Conservation (phyloP, 2,113 vertebrate species). For the Atrichornis clamosus region DNA sequence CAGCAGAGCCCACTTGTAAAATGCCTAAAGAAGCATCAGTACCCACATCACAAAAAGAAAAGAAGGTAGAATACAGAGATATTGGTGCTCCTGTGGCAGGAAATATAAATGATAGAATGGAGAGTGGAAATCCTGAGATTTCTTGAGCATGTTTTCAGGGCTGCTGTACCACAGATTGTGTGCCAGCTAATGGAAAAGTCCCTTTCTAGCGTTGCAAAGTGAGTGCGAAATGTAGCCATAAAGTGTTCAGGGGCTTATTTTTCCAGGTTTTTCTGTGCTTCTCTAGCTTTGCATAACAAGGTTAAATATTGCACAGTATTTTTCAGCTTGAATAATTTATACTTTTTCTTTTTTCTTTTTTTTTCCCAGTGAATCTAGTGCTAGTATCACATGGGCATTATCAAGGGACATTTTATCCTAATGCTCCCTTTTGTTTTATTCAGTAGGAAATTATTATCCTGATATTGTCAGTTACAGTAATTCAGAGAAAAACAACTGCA, state of each 20-base stretch:
- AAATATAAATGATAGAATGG: not conserved
- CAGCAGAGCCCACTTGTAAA: not conserved
- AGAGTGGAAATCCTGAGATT: not conserved
- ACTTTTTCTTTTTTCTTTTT: not conserved
- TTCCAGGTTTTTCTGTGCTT: not conserved
- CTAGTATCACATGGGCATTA: not conserved
- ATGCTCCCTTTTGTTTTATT: constrained; percentile 47
- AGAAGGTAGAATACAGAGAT: not conserved
- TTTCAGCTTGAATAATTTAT: constrained; percentile 39
- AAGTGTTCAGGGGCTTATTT: not conserved
- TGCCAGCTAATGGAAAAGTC: not conserved
- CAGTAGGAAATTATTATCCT: constrained; percentile 17
- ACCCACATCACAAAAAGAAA: not conserved
- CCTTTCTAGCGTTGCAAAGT: not conserved
- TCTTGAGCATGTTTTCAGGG: not conserved
- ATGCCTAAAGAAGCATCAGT: not conserved
- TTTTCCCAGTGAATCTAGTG: not conserved
- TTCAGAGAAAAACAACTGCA: not conserved
- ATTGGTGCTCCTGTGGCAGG: not conserved
- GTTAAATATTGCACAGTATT: not conserved
- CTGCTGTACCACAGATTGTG: not conserved
- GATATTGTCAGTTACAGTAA: constrained; percentile 30
- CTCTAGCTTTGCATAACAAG: not conserved
- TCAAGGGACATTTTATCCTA: constrained; percentile 32
- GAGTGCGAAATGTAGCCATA: not conserved